Conservation (phyloP, 2,113 vertebrate genomes). For the Galeopterus variegatus region DNA sequence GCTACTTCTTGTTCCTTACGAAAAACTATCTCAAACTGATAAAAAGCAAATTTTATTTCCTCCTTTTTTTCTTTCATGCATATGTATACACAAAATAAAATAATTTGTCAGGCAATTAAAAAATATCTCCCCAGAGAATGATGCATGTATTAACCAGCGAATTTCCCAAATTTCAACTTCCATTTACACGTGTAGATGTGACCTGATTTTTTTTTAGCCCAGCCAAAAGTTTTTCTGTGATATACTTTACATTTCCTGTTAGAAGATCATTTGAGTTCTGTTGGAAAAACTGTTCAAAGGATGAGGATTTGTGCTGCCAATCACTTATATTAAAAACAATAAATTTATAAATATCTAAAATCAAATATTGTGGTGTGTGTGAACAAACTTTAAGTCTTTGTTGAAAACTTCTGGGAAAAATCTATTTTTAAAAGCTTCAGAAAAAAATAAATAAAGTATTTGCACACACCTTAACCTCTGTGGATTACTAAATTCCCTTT, state of each 20-base stretch:
- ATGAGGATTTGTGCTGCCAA: conserved; percentile 20
- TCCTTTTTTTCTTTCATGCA: neutral
- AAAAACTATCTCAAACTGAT: neutral
- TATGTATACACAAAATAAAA: neutral
- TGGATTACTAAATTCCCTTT: conserved; percentile 73
- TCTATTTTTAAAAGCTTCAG: neutral
- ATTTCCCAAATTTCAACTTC: conserved; percentile 31
- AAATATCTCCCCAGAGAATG: neutral
- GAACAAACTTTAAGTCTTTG: conserved; percentile 54
- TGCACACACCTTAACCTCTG: conserved; percentile 53
- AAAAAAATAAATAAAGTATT: conserved; percentile 73
- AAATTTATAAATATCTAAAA: conserved; percentile 67
- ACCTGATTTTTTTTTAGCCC: neutral
- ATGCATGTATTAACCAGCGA: neutral
- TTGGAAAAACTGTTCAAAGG: conserved; percentile 29
- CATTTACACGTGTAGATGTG: neutral
- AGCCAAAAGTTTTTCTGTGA: conserved; percentile 14
- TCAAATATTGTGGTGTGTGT: conserved; percentile 59
- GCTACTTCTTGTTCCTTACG: neutral
- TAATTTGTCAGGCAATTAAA: neutral
- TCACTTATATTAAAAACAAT: conserved; percentile 71
- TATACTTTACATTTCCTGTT: conserved; percentile 34
- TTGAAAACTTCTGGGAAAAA: conserved; percentile 70
- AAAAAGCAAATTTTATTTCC: neutral
- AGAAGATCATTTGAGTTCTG: conserved; percentile 3